Percentiles rank a stretch among this genome's conserved stretches.
Conservation (phyloP, 1,140 invertebrate species). For the Rhopalosiphum padi region DNA sequence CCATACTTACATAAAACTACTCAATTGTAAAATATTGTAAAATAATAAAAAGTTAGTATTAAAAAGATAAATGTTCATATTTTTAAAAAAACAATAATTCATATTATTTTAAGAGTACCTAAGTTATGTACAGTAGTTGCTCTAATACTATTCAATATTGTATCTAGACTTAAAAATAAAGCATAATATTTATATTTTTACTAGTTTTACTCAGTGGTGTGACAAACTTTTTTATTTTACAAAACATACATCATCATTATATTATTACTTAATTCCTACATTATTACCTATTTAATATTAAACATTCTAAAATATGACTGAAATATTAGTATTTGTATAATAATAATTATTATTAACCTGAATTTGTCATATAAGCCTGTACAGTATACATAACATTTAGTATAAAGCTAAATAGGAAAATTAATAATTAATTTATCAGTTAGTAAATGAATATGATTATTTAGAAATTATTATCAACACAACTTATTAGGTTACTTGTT, state of each 20-base stretch:
- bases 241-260: neutral
- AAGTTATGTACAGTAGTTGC: neutral
- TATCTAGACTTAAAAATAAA: neutral
- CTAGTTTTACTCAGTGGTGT: neutral
- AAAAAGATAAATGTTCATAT: neutral
- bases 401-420: too few relatives aligned
- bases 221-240: neutral
- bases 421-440: too few relatives aligned
- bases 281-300: neutral
- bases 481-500: neutral
- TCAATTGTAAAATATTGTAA: neutral
- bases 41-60: neutral
- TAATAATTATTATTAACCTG: neutral
- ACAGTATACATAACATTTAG: too few relatives aligned
- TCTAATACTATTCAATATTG: neutral
- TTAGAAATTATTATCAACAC: neutral
- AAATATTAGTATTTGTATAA: neutral
- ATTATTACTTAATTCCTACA: neutral
- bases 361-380: too few relatives aligned
- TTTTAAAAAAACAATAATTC: too few relatives aligned
- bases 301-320: neutral
- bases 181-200: neutral
- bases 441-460: neutral
- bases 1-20: slow-evolving; percentile 1
- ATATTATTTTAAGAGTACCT: neutral